Evolutionary conservation across 2,113 vertebrate genomes (phyloP).

Genomic region (Gadus macrocephalus): DNA sequence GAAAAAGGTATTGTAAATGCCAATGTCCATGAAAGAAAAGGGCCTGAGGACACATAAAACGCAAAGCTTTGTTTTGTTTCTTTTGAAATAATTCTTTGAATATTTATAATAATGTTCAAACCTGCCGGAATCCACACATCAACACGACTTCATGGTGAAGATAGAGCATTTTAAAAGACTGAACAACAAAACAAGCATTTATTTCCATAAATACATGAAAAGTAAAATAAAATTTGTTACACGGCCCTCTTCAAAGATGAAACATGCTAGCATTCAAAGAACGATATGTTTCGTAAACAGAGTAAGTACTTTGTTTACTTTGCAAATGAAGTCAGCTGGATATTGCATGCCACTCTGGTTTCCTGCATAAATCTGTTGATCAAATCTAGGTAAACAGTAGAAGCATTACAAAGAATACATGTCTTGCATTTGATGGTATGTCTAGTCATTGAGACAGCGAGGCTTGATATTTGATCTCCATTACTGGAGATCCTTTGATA

Average conservation of each 20-base stretch:
- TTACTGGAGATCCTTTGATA: no score
- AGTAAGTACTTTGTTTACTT: not conserved
- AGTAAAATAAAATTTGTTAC: no score
- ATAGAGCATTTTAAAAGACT: slow-evolving; percentile 24
- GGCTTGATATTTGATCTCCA: no score
- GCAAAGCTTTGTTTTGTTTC: slow-evolving; percentile 14
- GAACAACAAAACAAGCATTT: slow-evolving; percentile 24
- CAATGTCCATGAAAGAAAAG: slow-evolving; percentile 32
- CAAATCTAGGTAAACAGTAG: no score
- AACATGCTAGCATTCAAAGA: not conserved
- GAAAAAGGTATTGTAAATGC: slow-evolving; percentile 16
- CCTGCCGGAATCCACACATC: slow-evolving; percentile 1
- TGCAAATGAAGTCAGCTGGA: not conserved
- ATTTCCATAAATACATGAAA: not conserved
- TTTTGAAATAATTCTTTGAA: slow-evolving; percentile 16
- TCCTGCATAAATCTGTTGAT: no score
- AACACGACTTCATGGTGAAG: slow-evolving; percentile 30
- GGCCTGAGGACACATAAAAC: slow-evolving; percentile 18
- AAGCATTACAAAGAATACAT: no score
- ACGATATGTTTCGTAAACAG: not conserved
- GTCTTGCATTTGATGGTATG: no score
- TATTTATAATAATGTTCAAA: not conserved
- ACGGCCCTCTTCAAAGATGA: not conserved
- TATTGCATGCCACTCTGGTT: slow-evolving; percentile 8
- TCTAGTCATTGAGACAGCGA: no score